These are phyloP conservation scores for Heliconius nattereri DNA, from an alignment of 1,140 invertebrate genomes.

Conservation along the genomic window DNA sequence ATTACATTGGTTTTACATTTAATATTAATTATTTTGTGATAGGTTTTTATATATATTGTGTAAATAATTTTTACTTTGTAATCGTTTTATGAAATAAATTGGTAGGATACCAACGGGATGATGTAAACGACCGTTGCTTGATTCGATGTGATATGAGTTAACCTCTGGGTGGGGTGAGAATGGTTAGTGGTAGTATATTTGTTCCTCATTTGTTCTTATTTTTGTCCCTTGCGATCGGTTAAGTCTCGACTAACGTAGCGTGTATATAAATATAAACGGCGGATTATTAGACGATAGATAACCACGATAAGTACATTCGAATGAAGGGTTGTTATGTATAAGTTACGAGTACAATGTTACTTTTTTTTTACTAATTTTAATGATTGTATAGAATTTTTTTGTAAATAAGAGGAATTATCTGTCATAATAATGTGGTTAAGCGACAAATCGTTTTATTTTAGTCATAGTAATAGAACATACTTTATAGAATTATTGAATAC, in stretches of 20 bases:
- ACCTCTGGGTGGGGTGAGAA: slow-evolving; percentile 54
- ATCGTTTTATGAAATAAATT: slow-evolving; percentile 50
- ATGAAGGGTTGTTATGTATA: slow-evolving; percentile 62
- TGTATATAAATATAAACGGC: slow-evolving; percentile 71
- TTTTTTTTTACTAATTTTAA: slow-evolving; percentile 73
- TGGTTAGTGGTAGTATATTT: slow-evolving; percentile 77
- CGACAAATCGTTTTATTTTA: slow-evolving; percentile 79
- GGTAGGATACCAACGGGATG: slow-evolving; percentile 55
- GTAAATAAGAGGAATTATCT: slow-evolving; percentile 80
- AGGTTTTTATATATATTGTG: slow-evolving; percentile 71
- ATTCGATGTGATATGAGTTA: slow-evolving; percentile 72
- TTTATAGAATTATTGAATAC: slow-evolving; percentile 67
- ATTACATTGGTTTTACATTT: slow-evolving; percentile 62
- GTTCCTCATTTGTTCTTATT: slow-evolving; percentile 76
- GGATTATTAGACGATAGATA: slow-evolving; percentile 55
- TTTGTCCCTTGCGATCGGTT: slow-evolving; percentile 73
- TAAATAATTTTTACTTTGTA: slow-evolving; percentile 71
- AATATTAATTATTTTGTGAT: slow-evolving; percentile 70
- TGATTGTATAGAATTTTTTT: slow-evolving; percentile 74
- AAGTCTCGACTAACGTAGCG: slow-evolving; percentile 75
- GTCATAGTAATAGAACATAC: slow-evolving; percentile 76
- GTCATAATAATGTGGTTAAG: slow-evolving; percentile 78
- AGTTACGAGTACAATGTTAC: slow-evolving; percentile 79
- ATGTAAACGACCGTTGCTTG: slow-evolving; percentile 47
- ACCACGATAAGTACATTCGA: slow-evolving; percentile 68